These are phyloP conservation scores for Thelaira solivaga DNA, from an alignment of 2,888 invertebrate genomes.

Conservation along the genomic window DNA sequence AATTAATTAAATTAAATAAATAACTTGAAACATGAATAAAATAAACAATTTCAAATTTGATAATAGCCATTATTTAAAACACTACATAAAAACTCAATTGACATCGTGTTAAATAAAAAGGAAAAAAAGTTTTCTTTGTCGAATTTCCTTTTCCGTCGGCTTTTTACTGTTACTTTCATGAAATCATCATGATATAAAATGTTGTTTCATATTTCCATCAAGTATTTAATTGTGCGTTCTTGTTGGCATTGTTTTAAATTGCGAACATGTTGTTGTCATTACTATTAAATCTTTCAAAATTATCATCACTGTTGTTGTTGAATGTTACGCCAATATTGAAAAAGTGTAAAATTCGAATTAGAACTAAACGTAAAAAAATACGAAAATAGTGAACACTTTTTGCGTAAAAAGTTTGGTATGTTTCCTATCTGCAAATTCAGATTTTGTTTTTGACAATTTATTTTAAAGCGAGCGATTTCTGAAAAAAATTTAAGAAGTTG, in stretches of 20 bases:
- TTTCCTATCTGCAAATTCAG: not conserved
- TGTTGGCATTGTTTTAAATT: conserved; percentile 68
- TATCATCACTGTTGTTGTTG: conserved; percentile 61
- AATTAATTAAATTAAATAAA: not conserved
- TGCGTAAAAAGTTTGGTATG: not conserved
- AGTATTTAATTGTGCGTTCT: conserved; percentile 63
- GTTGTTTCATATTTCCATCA: conserved; percentile 58
- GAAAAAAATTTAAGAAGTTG: not conserved
- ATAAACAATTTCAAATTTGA: too few species aligned
- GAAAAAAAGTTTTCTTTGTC: not conserved
- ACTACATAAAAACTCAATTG: not conserved
- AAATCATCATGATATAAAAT: conserved; percentile 69
- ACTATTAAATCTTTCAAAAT: conserved; percentile 66
- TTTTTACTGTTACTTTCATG: conserved; percentile 16
- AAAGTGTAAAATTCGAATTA: conserved; percentile 74
- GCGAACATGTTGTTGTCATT: conserved; percentile 75
- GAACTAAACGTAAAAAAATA: conserved; percentile 75
- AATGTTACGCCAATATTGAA: conserved; percentile 69
- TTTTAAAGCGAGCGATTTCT: not conserved
- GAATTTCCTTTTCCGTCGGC: conserved; percentile 60
- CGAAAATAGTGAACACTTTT: conserved; percentile 70
- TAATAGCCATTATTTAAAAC: too few species aligned
- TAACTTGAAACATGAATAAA: not conserved
- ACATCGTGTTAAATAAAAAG: not conserved
- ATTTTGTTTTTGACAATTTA: conserved; percentile 8